Base-by-base conservation (phyloP, 2,797 vertebrate species). In the Sebastes melanostomus region DNA sequence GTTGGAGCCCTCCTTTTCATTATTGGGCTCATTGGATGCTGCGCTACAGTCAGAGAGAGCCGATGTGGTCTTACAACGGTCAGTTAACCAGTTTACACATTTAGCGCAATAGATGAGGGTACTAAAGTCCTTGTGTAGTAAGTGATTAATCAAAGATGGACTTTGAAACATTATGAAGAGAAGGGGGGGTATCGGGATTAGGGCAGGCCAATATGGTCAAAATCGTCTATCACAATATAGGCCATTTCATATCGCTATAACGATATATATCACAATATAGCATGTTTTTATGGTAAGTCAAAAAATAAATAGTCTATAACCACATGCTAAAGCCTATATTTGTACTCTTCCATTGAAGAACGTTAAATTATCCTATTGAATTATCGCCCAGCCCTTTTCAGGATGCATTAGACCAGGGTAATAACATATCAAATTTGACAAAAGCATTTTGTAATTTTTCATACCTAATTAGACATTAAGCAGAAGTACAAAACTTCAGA, bases 11-110 rank as follows among this genome's bases (percentile, higher is more conserved):
- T 99, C 25, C 96, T 99, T 1, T 99, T 99, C 81, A 95, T 99
- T n/a, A 97, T 98, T 3, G 98, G 98, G 8, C 95, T 99, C 1
- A 98, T 99, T 9, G 98, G 98, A 7, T 99, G 98, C 94, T 99
- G 97, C 1, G 98, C 98, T 14, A 99, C 98, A 2, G 97, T 99
- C 72, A 94, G 97, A 24, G 98, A 99, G 88, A 99, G 98, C 81
- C 94, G 93, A 80, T 99, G 98, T 27, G 98, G 98, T 3, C 96
- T 99, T 1, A 96, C 95, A 59, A 96, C 97, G 4, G 98, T 99
- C 77, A 95, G 97, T 94, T n/a, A 60, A 66, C 18, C 13, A 32
- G 10, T 76, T 42, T 3, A 58, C 10, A 52, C 18, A 3, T 56
- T 58, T 24, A 16, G 29, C 3, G 27, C 5, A 7, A 58, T 12